These are phyloP conservation scores for Neodiprion pinetum DNA, from an alignment of 1,140 invertebrate species.

Conservation along the genomic window DNA sequence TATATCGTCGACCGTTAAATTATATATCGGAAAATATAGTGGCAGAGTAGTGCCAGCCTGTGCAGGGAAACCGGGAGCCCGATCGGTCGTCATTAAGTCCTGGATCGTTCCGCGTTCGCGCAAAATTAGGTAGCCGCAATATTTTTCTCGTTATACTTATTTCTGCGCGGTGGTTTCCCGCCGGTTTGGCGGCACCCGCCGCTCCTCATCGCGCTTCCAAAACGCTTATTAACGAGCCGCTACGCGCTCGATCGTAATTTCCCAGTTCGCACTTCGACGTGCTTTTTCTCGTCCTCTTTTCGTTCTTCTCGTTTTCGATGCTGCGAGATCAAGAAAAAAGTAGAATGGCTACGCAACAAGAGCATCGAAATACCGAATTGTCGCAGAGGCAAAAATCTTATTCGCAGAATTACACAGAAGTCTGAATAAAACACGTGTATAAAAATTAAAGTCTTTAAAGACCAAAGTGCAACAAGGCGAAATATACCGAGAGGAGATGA, in stretches of 20 bases:
- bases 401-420: too few species aligned
- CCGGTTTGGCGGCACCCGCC: background rate
- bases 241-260: background rate
- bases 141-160: background rate
- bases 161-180: background rate
- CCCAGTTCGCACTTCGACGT: too few species aligned
- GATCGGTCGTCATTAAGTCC: background rate
- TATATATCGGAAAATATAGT: slow-evolving; percentile 15
- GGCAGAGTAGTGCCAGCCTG: background rate
- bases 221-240: background rate
- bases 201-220: background rate
- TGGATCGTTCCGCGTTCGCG: background rate
- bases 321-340: too few species aligned
- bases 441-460: too few species aligned
- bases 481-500: too few species aligned
- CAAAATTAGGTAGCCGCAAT: background rate
- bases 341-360: too few species aligned
- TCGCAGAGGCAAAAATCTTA: too few species aligned
- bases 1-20: background rate
- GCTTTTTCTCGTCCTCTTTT: too few species aligned
- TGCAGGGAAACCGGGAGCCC: background rate
- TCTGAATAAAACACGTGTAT: too few species aligned
- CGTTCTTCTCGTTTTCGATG: too few species aligned
- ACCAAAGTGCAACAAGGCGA: too few species aligned
- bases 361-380: too few species aligned